Base-by-base conservation (phyloP, 2,797 vertebrate species). In the Chelidonichthys spinosus region DNA sequence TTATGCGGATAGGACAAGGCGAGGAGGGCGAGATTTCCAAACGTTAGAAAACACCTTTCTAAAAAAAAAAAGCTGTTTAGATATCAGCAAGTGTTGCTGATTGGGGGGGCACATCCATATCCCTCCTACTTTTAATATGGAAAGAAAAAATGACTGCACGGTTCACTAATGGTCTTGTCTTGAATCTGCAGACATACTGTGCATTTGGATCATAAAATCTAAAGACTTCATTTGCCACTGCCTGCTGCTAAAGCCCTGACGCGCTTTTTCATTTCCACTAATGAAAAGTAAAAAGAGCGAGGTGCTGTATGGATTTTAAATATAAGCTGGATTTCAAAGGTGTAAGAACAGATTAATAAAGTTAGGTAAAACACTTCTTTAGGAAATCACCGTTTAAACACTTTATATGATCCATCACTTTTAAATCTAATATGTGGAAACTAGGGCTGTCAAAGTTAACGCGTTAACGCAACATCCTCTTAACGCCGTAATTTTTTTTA, bases 151-250 rank as follows among this genome's bases (percentile, higher is more conserved):
- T 47, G n/a, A n/a, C 62, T 61, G 42, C 63, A 60, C 11, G 13
- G 9, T n/a, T 66, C 63, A 40, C 69, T 81, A 83, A 83, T 85
- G 72, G 66, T 56, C 74, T 80, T 47, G 70, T 73, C 76, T 74
- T 61, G 46, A 76, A 69, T 83, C 63, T 74, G 66, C 69, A 83
- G 71, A 72, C 64, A 36, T 9, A n/a, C 56, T 74, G 49, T 72
- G 59, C 66, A 69, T 66, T 76, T 75, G 37, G 53, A 67, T 65
- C 43, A 43, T 61, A 79, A 68, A 79, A 79, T 78, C 70, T 72
- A 54, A 76, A 70, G 67, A 56, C 66, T 73, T 60, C 17, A 69
- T 76, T 85, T 68, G 67, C 60, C 35, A 18, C 18, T 70, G 72
- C 79, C 77, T 35, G 15, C 61, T 59, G 72, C 59, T 37, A 10